A percentile compares a stretch with the other conserved stretches of the same genome.
Conservation (phyloP, 35 echinoderm and acorn worm species). For the Lytechinus pictus region DNA sequence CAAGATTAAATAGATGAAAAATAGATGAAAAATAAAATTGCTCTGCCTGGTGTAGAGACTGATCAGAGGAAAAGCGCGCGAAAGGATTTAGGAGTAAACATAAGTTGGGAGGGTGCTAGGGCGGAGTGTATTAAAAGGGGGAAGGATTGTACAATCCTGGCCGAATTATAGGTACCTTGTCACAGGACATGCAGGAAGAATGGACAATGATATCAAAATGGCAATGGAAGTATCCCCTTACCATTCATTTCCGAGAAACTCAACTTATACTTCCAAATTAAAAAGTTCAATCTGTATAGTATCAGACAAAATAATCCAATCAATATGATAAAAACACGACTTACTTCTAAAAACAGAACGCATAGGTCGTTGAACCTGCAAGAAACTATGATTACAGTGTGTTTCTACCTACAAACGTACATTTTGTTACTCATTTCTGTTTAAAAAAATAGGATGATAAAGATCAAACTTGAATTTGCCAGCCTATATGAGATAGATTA, state of each 20-base stretch:
- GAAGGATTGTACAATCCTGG: not conserved
- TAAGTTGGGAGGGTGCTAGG: not conserved
- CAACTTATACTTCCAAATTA: not conserved
- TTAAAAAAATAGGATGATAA: too few relatives aligned
- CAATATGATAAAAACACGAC: not conserved
- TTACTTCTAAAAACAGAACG: not conserved
- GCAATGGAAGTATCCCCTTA: conserved; percentile 1
- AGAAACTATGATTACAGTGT: not conserved
- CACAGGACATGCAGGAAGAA: not conserved
- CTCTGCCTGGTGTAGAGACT: not conserved
- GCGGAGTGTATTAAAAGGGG: conserved; percentile 1
- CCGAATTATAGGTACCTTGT: not conserved
- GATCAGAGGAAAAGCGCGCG: not conserved
- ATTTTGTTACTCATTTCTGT: too few relatives aligned
- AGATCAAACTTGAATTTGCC: too few relatives aligned
- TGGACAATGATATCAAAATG: conserved; percentile 19
- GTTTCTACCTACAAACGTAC: too few relatives aligned
- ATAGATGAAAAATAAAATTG: not conserved
- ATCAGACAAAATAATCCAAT: not conserved
- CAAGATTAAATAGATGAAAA: too few relatives aligned
- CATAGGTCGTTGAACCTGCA: not conserved
- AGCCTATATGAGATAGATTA: too few relatives aligned
- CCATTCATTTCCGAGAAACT: not conserved
- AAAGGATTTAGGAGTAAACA: not conserved
- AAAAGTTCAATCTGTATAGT: not conserved